A percentile compares a stretch with the other conserved stretches of the same genome.
Evolutionary conservation across 2,888 invertebrate species (phyloP).

Genomic region (Strigamia transsilvanica): DNA sequence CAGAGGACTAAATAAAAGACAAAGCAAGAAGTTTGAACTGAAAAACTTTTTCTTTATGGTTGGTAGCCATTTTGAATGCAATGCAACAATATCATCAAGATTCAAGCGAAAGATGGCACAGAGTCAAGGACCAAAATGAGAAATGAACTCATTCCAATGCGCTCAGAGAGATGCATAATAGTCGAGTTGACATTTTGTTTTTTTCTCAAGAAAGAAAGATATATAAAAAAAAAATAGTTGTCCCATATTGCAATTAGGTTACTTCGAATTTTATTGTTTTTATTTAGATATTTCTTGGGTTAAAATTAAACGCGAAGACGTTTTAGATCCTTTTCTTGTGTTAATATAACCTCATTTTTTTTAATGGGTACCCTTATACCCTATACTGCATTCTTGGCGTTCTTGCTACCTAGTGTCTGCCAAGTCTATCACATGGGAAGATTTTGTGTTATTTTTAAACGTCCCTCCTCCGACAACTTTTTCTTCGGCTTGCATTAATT

Average conservation of each 20-base stretch:
- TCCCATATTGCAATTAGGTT: not conserved
- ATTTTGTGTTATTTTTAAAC: slow-evolving; percentile 46
- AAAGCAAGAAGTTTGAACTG: slow-evolving; percentile 27
- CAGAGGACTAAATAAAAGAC: slow-evolving; percentile 13
- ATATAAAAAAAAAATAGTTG: no score
- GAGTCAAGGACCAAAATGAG: slow-evolving; percentile 32
- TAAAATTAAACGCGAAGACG: not conserved
- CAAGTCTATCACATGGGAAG: slow-evolving; percentile 39
- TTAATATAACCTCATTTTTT: slow-evolving; percentile 26
- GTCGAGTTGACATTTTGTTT: not conserved
- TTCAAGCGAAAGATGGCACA: slow-evolving; percentile 3
- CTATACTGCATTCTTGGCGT: slow-evolving; percentile 10
- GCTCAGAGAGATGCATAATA: not conserved
- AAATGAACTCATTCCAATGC: slow-evolving; percentile 36
- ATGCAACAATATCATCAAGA: not conserved
- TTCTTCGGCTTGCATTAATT: not conserved
- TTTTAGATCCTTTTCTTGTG: not conserved
- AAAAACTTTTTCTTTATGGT: not conserved
- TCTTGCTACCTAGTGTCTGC: slow-evolving; percentile 30
- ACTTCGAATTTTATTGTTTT: not conserved
- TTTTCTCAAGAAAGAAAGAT: not conserved
- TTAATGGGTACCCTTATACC: not conserved
- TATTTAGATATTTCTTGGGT: not conserved
- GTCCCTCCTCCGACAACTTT: not conserved
- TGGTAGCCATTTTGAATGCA: not conserved